phyloP scores from a whole-genome alignment of 2,113 vertebrate species.

The Salvelinus alpinus region DNA sequence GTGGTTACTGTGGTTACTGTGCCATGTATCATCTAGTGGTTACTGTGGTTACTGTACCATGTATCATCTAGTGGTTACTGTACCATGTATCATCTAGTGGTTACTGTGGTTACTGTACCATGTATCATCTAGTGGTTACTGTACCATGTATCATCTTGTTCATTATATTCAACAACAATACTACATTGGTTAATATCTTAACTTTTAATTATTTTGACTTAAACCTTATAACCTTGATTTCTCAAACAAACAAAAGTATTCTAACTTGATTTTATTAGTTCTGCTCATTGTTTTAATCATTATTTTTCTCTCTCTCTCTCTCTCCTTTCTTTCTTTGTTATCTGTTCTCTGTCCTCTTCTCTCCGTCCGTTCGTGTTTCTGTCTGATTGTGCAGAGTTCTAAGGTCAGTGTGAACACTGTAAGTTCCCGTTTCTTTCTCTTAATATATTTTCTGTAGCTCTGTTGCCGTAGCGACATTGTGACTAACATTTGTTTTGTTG shows the following conservation, averaged over 20 bases:
- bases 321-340: slow-evolving; percentile 43
- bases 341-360: slow-evolving; percentile 68
- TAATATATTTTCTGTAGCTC: slow-evolving; percentile 29
- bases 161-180: background rate
- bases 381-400: slow-evolving; percentile 97
- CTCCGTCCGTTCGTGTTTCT: slow-evolving; percentile 64
- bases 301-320: slow-evolving; percentile 27
- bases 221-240: slow-evolving; percentile 16
- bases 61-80: no score
- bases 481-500: slow-evolving; percentile 44
- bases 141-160: no score
- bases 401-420: slow-evolving; percentile 95
- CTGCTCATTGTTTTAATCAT: slow-evolving; percentile 43
- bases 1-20: no score
- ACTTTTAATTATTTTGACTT: no score
- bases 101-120: no score
- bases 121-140: no score
- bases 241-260: slow-evolving; percentile 28
- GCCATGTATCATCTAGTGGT: no score
- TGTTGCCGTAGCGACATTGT: slow-evolving; percentile 28
- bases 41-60: no score
- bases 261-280: slow-evolving; percentile 33
- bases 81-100: no score
- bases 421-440: slow-evolving; percentile 84
- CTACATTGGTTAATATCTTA: slow-evolving; percentile 13